These are phyloP conservation scores for Dascyllus trimaculatus DNA, from an alignment of 2,113 vertebrate genomes.

Conservation along the genomic window DNA sequence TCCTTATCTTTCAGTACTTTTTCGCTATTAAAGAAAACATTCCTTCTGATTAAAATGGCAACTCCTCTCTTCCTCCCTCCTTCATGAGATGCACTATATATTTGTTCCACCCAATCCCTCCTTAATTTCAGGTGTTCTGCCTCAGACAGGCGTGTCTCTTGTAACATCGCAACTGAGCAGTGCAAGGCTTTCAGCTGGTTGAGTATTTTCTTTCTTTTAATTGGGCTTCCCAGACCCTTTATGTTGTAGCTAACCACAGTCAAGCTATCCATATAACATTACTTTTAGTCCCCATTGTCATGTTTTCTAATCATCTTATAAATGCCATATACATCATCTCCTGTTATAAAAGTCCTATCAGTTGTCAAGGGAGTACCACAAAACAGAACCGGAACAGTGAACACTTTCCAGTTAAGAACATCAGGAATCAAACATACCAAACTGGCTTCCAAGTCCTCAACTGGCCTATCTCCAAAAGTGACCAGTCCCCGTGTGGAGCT, in stretches of 20 bases:
- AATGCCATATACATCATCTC: neutral
- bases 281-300: neutral
- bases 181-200: slow-evolving; percentile 13
- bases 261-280: neutral
- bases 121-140: slow-evolving; percentile 17
- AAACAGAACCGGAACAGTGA: neutral
- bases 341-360: no score
- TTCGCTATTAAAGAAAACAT: slow-evolving; percentile 31
- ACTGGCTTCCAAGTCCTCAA: slow-evolving; percentile 27
- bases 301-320: neutral
- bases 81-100: slow-evolving; percentile 16
- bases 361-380: slow-evolving; percentile 9
- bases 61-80: slow-evolving; percentile 24
- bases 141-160: slow-evolving; percentile 9
- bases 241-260: slow-evolving; percentile 9
- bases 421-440: neutral
- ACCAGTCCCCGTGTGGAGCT: slow-evolving; percentile 12
- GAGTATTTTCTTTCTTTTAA: slow-evolving; percentile 24
- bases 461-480: neutral
- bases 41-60: slow-evolving; percentile 1
- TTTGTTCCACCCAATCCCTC: slow-evolving; percentile 18
- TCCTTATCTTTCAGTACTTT: no score
- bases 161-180: slow-evolving; percentile 10
- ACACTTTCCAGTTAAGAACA: neutral
- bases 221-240: slow-evolving; percentile 17